phyloP scores from a whole-genome alignment of 2,113 vertebrate species.

The Pseudorhombus dupliciocellatus region DNA sequence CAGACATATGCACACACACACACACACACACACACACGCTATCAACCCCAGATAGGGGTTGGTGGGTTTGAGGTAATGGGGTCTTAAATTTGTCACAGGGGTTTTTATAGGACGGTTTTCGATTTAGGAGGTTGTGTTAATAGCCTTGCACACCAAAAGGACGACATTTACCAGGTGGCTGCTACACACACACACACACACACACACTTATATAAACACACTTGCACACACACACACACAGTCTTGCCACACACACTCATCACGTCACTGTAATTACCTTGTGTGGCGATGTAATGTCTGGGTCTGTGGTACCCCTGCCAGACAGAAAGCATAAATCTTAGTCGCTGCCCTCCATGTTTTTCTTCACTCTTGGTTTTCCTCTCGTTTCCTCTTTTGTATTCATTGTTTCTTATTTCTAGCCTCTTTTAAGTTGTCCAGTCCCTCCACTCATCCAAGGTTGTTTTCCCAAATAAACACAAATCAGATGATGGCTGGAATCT shows the following conservation, averaged over 20 bases:
- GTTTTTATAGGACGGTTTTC: constrained; percentile 59
- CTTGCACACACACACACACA: background rate
- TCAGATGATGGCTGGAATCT: constrained; percentile 28
- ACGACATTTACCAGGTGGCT: constrained; percentile 54
- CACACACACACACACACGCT: constrained; percentile 4
- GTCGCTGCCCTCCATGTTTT: background rate
- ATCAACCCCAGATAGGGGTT: constrained; percentile 63
- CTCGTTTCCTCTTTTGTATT: background rate
- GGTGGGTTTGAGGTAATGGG: constrained; percentile 64
- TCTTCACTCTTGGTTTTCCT: background rate
- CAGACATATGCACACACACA: constrained; percentile 1
- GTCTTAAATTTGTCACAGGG: constrained; percentile 71
- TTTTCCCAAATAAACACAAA: constrained; percentile 43
- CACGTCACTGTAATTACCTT: constrained; percentile 67
- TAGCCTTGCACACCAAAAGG: constrained; percentile 49
- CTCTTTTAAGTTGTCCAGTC: background rate
- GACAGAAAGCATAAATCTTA: constrained; percentile 38
- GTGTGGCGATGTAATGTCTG: constrained; percentile 79
- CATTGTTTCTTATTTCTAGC: background rate
- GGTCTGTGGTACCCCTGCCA: constrained; percentile 76
- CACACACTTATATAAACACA: background rate
- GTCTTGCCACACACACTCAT: constrained; percentile 37
- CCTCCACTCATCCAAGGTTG: constrained; percentile 32
- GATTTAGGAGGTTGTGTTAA: constrained; percentile 71
- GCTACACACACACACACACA: constrained; percentile 18